Conservation (phyloP, 2,113 vertebrate genomes). For the Papio anubis region DNA sequence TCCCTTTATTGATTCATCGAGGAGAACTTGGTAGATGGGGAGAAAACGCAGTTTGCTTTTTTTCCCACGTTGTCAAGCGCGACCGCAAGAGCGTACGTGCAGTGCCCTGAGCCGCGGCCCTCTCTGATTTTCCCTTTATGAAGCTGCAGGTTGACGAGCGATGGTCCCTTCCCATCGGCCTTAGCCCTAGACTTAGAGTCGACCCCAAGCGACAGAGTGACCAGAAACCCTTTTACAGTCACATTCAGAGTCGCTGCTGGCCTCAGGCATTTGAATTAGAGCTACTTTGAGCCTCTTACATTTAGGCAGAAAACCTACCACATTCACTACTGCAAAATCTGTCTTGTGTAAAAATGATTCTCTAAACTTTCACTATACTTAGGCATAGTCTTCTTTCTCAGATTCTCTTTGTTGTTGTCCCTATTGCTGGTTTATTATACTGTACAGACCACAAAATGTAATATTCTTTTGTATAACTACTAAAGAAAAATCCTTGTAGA, state of each 20-base stretch:
- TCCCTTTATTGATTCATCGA: slow-evolving; percentile 62
- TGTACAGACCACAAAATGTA: slow-evolving; percentile 98
- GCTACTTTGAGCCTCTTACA: slow-evolving; percentile 83
- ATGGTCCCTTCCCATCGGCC: slow-evolving; percentile 82
- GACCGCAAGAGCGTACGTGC: slow-evolving; percentile 89
- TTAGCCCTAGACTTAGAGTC: slow-evolving; percentile 82
- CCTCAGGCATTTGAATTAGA: slow-evolving; percentile 88
- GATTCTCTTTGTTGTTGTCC: slow-evolving; percentile 85
- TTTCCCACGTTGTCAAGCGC: slow-evolving; percentile 86
- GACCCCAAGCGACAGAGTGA: slow-evolving; percentile 75
- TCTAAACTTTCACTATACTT: slow-evolving; percentile 85
- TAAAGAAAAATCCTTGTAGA: slow-evolving; percentile 98
- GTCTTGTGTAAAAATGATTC: slow-evolving; percentile 89
- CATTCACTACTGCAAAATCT: slow-evolving; percentile 64
- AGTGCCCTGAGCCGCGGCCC: slow-evolving; percentile 91
- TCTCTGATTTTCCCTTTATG: slow-evolving; percentile 87
- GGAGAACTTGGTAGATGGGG: slow-evolving; percentile 84
- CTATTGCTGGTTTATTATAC: slow-evolving; percentile 94
- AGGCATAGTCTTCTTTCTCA: slow-evolving; percentile 83
- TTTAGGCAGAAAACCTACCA: slow-evolving; percentile 82
- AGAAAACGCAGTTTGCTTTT: slow-evolving; percentile 91
- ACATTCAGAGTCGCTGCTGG: slow-evolving; percentile 83
- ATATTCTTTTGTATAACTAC: slow-evolving; percentile 99
- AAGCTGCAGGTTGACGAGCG: slow-evolving; percentile 86
- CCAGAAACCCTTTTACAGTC: slow-evolving; percentile 82